phyloP scores from a whole-genome alignment of 1,140 invertebrate genomes.

The Bilobella aurantiaca region DNA sequence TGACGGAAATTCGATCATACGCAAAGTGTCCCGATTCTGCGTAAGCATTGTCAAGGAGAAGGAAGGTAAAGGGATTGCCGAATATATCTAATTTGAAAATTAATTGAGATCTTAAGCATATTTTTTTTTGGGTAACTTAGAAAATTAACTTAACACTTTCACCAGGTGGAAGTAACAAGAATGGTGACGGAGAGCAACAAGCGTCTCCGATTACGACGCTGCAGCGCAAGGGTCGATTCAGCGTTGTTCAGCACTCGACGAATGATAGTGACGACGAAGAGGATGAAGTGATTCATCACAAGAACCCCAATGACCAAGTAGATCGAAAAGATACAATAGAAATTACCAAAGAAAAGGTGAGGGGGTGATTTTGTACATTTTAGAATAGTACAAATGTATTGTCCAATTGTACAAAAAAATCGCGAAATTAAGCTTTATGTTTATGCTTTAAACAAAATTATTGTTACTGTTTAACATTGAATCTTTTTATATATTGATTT shows the following conservation, averaged over 20 bases:
- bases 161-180: not conserved
- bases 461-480: too few relatives aligned
- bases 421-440: too few relatives aligned
- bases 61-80: not conserved
- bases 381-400: too few relatives aligned
- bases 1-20: not conserved
- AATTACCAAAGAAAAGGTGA: slow-evolving; percentile 2
- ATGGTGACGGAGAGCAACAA: not conserved
- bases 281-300: slow-evolving; percentile 2
- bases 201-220: not conserved
- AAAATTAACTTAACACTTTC: too few relatives aligned
- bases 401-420: too few relatives aligned
- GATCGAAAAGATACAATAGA: slow-evolving; percentile 1
- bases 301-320: not conserved
- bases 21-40: not conserved
- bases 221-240: not conserved
- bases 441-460: too few relatives aligned
- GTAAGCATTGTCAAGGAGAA: not conserved
- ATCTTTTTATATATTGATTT: too few relatives aligned
- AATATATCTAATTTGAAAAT: too few relatives aligned
- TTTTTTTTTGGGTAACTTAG: too few relatives aligned
- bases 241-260: not conserved
- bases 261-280: slow-evolving; percentile 4
- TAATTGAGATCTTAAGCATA: too few relatives aligned
- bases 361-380: too few relatives aligned